Conservation (phyloP, 2,888 invertebrate genomes). For the Agrenia bidenticulata region DNA sequence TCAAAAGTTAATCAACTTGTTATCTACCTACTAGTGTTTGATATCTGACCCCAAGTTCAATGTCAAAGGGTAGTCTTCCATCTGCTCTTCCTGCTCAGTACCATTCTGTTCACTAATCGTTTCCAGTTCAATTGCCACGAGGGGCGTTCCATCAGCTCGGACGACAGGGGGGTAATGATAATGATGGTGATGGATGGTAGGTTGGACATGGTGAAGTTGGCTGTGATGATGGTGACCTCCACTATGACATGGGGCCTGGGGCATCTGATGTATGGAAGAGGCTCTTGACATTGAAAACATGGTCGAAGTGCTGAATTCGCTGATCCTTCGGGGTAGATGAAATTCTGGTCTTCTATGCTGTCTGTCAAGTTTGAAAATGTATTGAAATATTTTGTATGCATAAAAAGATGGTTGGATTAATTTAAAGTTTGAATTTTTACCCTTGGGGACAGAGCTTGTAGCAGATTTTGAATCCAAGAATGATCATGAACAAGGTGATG, state of each 20-base stretch:
- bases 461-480: constrained; percentile 9
- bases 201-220: background rate
- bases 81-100: no score
- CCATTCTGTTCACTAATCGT: constrained; percentile 12
- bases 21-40: no score
- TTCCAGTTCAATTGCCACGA: constrained; percentile 7
- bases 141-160: constrained; percentile 9
- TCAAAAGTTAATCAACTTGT: no score
- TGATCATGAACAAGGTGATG: constrained; percentile 1
- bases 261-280: background rate
- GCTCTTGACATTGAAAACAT: background rate
- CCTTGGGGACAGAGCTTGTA: constrained; percentile 4
- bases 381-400: background rate
- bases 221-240: background rate
- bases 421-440: background rate
- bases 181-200: background rate
- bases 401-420: background rate
- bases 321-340: background rate
- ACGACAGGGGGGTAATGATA: background rate
- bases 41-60: no score
- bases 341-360: background rate
- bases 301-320: background rate
- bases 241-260: background rate
- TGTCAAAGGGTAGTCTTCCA: no score
- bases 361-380: background rate